Percentiles rank a stretch among this genome's conserved stretches.
These are phyloP conservation scores for Sminthurinus aureus DNA, from an alignment of 2,888 invertebrate species.

Conservation along the genomic window DNA sequence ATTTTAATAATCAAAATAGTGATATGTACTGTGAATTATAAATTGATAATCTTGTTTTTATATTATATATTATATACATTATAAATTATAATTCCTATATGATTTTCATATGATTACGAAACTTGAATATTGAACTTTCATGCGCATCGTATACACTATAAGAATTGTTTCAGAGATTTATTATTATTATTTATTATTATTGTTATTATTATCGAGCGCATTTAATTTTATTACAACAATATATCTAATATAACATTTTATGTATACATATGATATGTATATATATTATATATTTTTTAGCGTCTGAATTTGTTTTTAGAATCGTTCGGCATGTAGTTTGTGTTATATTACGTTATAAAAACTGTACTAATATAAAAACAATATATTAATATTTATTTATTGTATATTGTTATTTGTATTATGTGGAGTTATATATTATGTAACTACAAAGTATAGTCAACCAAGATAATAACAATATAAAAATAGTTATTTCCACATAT, in stretches of 20 bases:
- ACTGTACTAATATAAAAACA: background rate
- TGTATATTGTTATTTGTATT: background rate
- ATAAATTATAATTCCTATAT: background rate
- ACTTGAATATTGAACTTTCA: too few species aligned
- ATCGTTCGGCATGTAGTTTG: too few species aligned
- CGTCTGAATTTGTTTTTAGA: too few species aligned
- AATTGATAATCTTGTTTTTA: background rate
- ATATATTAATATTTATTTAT: background rate
- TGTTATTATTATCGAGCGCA: slow-evolving; percentile 1
- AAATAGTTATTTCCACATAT: too few species aligned
- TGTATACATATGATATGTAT: too few species aligned
- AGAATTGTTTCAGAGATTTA: background rate
- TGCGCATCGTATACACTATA: background rate
- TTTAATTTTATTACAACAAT: background rate
- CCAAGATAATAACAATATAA: too few species aligned
- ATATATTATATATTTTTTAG: too few species aligned
- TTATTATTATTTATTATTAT: background rate
- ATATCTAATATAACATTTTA: background rate
- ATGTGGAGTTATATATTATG: too few species aligned
- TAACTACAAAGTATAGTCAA: too few species aligned
- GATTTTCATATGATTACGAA: too few species aligned
- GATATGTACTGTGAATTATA: background rate
- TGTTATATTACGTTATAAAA: background rate
- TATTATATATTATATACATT: background rate
- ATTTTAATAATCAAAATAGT: background rate